Evolutionary conservation across 2,797 vertebrate genomes (phyloP), one percentile per base, ranked within the genome.

Genomic region (Pangasius mekongensis): DNA sequence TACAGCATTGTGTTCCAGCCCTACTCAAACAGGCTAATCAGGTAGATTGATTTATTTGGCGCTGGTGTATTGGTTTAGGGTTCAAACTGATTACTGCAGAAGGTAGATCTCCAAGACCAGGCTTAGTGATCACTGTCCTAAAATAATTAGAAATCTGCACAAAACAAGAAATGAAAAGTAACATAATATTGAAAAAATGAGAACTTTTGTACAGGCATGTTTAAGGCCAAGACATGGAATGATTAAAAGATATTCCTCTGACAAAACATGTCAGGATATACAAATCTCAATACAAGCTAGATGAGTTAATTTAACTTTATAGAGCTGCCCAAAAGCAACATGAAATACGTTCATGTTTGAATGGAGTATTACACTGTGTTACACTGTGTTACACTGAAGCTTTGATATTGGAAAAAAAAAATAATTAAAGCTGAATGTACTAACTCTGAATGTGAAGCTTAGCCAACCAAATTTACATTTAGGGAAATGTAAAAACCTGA

Each of bases 201-300:
- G 93, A 94, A 94, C 93, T 93, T 96, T 96, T 98, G 96, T 97
- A 98, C 97, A 97, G 98, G 97, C 97, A 96, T 97, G 97, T 98
- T 98, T 96, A 91, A 97, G 96, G 96, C 96, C 96, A 95, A 98
- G 98, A 98, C 98, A 99, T 98, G 99, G 99, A 99, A 99, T 99
- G 99, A 98, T 98, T 98, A 97, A 95, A 98, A 98, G 98, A 96
- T 97, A 97, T 96, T 98, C 97, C 97, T 97, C 96, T 95, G 98
- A 98, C 97, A 97, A 98, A 97, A 98, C 96, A 97, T 97, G 96
- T 96, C 95, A 97, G 97, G 97, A 97, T 89, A 98, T 98, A 98
- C 97, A 97, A 96, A 97, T 97, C 95, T 97, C 97, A 96, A 95
- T 98, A 98, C 97, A 98, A 97, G 97, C 97, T 98, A 96, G 73